Evolutionary conservation across 2,113 vertebrate species (phyloP), one percentile per base, ranked within the genome.

Genomic region (Regulus satrapa): DNA sequence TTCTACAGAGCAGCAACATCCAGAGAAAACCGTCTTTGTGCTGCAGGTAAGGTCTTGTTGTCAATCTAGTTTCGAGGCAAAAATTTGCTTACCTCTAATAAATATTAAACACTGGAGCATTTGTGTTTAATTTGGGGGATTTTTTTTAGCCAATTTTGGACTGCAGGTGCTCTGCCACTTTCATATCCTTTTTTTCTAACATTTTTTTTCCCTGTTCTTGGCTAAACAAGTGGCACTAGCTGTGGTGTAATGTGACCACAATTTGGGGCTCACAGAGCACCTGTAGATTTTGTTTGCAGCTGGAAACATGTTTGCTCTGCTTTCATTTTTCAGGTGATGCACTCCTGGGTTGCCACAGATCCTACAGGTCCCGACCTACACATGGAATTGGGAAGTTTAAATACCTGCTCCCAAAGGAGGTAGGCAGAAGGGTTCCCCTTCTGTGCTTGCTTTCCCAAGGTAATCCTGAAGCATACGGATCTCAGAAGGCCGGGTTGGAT

Each of bases 381-480:
- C 98, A 99, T 26, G 98, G 98, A 7, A 99, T 99, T 29, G 99
- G 99, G 45, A 98, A 76, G 85, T 99, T 98, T 89, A 98, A 92
- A 59, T 89, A 99, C 79, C 97, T 99, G 68, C 85, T 99, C 31
- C 98, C 96, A 28, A 76, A 93, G 69, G 87, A 94, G 97, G 99
- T 99, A 97, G 97, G 98, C 12, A 40, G 40, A 13, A 72, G n/a
- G 29, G 19, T 4, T 43, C n/a, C 19, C 38, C 23, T 23, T 77
- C 17, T 26, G 28, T 26, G 5, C 31, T 55, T 43, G 11, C 41
- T 82, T 34, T 40, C n/a, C 68, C 49, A 46, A 2, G 28, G 48
- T 18, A 3, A 4, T 54, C 43, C 32, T 31, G 26, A 18, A 21
- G 10, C 25, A 25, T 8, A 3, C 19, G 29, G 69, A 20, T 58